A percentile compares a stretch with the other conserved stretches of the same genome.
Evolutionary conservation across 2,113 vertebrate genomes (phyloP).

Genomic region (Cebus imitator): DNA sequence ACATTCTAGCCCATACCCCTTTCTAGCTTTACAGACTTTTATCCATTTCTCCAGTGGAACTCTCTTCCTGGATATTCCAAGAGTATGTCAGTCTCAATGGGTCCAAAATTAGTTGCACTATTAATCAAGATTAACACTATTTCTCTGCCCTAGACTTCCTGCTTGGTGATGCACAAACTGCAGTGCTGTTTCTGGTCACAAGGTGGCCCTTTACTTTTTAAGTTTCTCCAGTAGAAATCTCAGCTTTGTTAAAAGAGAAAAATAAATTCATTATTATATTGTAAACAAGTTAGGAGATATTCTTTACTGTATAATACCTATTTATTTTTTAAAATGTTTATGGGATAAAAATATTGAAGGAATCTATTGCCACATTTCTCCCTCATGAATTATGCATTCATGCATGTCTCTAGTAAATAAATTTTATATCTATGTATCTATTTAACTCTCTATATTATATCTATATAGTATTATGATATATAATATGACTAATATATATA

Average conservation of each 20-base stretch:
- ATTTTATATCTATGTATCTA: neutral
- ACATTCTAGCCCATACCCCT: neutral
- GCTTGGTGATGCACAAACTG: neutral
- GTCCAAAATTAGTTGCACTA: neutral
- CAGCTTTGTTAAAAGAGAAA: neutral
- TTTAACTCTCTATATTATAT: neutral
- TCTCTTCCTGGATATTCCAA: neutral
- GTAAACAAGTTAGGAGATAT: neutral
- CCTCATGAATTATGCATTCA: neutral
- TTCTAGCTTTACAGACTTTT: neutral
- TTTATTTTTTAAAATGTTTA: neutral
- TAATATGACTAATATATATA: no score
- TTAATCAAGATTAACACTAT: neutral
- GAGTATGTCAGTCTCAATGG: neutral
- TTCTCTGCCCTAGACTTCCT: neutral
- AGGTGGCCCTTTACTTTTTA: neutral
- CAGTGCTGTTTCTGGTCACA: constrained; percentile 4
- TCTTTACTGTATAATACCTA: neutral
- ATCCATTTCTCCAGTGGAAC: neutral
- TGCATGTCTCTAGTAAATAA: neutral
- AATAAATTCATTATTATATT: neutral
- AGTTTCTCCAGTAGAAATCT: neutral
- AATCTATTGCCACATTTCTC: neutral
- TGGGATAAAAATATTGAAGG: neutral
- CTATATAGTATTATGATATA: no score